Evolutionary conservation across 2,113 vertebrate species (phyloP), one percentile per base, ranked within the genome.

Genomic region (Trichomycterus rosablanca): DNA sequence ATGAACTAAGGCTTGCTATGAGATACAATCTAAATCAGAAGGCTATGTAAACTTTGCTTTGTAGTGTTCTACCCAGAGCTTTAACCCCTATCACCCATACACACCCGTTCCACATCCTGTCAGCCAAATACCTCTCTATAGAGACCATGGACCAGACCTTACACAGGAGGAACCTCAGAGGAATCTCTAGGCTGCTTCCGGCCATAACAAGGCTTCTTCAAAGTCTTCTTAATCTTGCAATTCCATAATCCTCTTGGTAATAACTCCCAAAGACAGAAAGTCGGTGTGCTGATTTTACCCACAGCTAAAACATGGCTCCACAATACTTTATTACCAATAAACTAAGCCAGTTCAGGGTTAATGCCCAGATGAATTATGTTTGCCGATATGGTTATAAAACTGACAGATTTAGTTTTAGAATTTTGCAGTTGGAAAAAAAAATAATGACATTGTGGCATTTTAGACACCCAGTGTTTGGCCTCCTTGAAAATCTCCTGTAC

Each of bases 31-130:
- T 48, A 32, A 23, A 50, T 67, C 67, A 63, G 49, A 46, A 73
- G 45, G 46, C 72, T 51, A 73, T 76, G 51, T 71, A 34, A 49
- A 67, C 67, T 16, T 24, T 42, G 35, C 42, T 78, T 67, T 40
- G 8, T 61, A 62, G 77, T 60, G 30, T 48, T 54, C 72, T 67
- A 66, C 70, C 32, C 72, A 44, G 40, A 40, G 53, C 44, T 68
- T 46, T 4, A 1, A 28, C 35, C 70, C 30, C 49, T 48, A 55
- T 40, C 40, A 66, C 66, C 56, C 34, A 37, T 74, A 69, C 72
- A 74, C 80, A 79, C 78, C 79, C 76, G 69, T 63, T 66, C 63
- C 72, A 75, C 75, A 76, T 80, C 79, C 78, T 78, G 74, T 71
- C 12, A 40, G 66, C 56, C 72, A 72, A 74, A 74, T 75, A 70